These are phyloP conservation scores for Mythimna albipuncta DNA, from an alignment of 2,888 invertebrate genomes.

Conservation along the genomic window DNA sequence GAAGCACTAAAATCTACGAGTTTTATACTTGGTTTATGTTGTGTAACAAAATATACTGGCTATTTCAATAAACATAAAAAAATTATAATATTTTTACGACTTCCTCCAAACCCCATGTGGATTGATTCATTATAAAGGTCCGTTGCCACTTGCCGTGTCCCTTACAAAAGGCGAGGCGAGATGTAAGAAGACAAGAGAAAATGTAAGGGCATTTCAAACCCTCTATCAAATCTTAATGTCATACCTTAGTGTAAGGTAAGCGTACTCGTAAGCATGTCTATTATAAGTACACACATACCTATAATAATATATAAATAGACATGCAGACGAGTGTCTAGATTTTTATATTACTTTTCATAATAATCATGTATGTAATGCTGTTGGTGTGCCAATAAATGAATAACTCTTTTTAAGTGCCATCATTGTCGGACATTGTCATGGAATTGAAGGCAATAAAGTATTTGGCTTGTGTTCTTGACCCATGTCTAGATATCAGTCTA, in stretches of 20 bases:
- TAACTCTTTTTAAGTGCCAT: conserved; percentile 17
- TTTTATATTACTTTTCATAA: too few species aligned
- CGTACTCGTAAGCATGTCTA: too few species aligned
- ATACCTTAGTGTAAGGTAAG: too few species aligned
- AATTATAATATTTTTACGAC: conserved; percentile 53
- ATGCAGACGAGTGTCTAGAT: too few species aligned
- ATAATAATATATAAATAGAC: too few species aligned
- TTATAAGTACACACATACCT: too few species aligned
- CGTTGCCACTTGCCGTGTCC: conserved; percentile 9
- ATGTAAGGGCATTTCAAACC: background rate
- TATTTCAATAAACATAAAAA: conserved; percentile 50
- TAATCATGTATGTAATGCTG: too few species aligned
- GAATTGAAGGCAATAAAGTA: background rate
- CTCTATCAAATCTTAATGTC: too few species aligned
- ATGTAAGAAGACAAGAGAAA: conserved; percentile 5
- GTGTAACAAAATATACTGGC: conserved; percentile 43
- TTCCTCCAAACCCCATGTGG: conserved; percentile 49
- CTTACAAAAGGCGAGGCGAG: background rate
- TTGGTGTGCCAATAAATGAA: too few species aligned
- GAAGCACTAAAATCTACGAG: conserved; percentile 35
- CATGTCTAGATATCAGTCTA: background rate
- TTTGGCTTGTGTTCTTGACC: conserved; percentile 2
- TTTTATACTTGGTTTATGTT: conserved; percentile 38
- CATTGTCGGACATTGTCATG: conserved; percentile 1
- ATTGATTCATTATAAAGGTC: conserved; percentile 37